phyloP scores from a whole-genome alignment of 2,797 vertebrate genomes.

The Stomatorhinus walkeri region DNA sequence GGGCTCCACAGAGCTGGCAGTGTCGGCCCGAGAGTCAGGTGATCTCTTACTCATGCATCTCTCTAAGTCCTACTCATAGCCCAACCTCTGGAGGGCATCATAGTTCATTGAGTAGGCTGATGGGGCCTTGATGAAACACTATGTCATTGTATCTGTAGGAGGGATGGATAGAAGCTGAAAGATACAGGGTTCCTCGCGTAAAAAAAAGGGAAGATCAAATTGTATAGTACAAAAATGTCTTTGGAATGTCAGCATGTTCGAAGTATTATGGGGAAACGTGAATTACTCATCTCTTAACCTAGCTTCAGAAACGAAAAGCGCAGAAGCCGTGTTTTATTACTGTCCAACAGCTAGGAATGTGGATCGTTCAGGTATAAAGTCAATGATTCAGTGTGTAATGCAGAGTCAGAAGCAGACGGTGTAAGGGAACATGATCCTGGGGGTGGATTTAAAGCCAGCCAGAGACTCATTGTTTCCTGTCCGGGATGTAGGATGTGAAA shows the following conservation, averaged over 20 bases:
- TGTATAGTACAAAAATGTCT: neutral
- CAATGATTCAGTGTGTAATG: neutral
- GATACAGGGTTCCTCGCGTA: neutral
- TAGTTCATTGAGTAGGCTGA: neutral
- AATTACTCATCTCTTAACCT: slow-evolving; percentile 12
- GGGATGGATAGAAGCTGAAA: neutral
- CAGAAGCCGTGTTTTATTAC: neutral
- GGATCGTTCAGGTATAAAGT: neutral
- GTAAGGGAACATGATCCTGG: neutral
- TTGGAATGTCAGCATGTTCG: neutral
- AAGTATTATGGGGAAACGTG: neutral
- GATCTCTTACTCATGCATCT: neutral
- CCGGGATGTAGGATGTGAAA: neutral
- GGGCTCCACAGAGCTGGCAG: neutral
- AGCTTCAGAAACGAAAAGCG: neutral
- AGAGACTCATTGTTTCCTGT: slow-evolving; percentile 13
- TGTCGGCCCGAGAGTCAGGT: neutral
- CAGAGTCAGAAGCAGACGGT: neutral
- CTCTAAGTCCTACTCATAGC: neutral
- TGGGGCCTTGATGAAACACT: neutral
- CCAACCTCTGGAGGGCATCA: neutral
- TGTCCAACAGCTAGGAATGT: neutral
- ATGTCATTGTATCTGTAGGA: neutral
- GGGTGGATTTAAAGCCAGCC: slow-evolving; percentile 8
- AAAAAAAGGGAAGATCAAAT: neutral